phyloP scores from a whole-genome alignment of 2,113 vertebrate species.

The Empidonax traillii region DNA sequence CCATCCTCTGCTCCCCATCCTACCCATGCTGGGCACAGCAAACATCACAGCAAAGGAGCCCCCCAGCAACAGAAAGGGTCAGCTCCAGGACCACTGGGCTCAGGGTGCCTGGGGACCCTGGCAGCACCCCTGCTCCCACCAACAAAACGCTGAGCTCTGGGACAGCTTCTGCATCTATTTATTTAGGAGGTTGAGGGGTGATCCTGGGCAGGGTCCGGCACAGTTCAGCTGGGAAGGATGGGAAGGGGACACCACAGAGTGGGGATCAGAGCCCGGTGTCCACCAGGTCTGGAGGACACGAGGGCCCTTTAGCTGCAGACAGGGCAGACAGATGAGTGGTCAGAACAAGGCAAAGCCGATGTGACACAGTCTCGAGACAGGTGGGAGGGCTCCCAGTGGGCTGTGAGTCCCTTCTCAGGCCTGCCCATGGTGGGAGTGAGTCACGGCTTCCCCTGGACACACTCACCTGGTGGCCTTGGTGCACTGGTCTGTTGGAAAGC shows the following conservation, averaged over 20 bases:
- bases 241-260: neutral
- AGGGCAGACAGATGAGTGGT: accelerated
- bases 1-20: neutral
- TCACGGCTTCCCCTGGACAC: accelerated
- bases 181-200: neutral
- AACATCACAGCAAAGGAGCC: neutral
- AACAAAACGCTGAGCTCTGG: neutral
- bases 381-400: accelerated
- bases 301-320: neutral
- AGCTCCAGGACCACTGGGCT: neutral
- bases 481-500: neutral
- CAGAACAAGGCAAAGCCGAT: neutral
- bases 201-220: neutral
- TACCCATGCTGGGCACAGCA: neutral
- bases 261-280: neutral
- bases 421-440: neutral
- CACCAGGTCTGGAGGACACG: neutral
- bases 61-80: neutral
- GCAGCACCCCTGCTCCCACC: accelerated
- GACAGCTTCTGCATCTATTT: conserved; percentile 10
- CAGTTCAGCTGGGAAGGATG: accelerated
- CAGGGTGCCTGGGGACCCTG: neutral
- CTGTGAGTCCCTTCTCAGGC: neutral
- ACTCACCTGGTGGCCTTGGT: neutral
- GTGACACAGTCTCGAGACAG: accelerated